Percentiles rank a stretch among this genome's conserved stretches.
Evolutionary conservation across 2,113 vertebrate species (phyloP).

Genomic region (Clupea harengus): DNA sequence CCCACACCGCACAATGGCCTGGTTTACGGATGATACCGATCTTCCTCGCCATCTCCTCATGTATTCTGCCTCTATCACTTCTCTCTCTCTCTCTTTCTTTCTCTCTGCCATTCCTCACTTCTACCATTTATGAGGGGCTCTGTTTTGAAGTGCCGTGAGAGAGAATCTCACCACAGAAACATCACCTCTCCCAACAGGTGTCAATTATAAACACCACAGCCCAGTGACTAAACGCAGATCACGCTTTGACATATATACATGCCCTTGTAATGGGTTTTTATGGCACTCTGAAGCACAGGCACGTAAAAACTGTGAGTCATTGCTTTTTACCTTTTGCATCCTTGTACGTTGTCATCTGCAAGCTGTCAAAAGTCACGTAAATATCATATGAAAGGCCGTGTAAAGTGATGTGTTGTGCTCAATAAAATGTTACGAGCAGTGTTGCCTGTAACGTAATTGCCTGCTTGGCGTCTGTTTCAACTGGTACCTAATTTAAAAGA

Average conservation of each 20-base stretch:
- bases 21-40: not conserved
- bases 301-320: not conserved
- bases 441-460: not conserved
- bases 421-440: not conserved
- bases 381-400: not conserved
- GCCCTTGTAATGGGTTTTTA: not conserved
- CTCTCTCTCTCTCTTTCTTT: not conserved
- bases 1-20: not conserved
- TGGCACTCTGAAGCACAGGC: not conserved
- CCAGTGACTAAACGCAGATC: not conserved
- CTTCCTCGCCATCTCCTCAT: not conserved
- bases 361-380: not conserved
- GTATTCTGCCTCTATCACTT: not conserved
- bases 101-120: not conserved
- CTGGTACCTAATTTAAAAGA: not conserved
- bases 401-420: slow-evolving; percentile 16
- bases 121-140: not conserved
- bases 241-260: not conserved
- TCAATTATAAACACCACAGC: not conserved
- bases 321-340: not conserved
- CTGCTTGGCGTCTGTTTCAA: not conserved
- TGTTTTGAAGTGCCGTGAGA: not conserved
- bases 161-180: not conserved
- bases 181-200: not conserved
- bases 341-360: not conserved